phyloP scores from a whole-genome alignment of 1,140 invertebrate species.

The Akabosia matsudoensis region DNA sequence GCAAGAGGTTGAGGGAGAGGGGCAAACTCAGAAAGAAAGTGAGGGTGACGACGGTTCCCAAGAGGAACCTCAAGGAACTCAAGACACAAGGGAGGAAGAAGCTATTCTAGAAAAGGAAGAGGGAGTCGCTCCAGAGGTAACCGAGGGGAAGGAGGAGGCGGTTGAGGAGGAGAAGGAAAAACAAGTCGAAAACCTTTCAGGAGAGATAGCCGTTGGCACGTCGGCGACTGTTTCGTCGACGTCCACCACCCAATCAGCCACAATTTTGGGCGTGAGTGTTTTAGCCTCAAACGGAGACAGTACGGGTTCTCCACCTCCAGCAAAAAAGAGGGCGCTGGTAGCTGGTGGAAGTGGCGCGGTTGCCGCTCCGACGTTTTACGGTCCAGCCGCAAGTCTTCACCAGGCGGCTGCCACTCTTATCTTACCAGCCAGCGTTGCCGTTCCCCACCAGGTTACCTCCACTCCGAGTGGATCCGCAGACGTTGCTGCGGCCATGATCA shows the following conservation, averaged over 20 bases:
- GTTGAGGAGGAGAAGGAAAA: neutral
- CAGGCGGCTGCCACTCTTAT: slow-evolving; percentile 1
- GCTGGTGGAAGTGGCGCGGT: neutral
- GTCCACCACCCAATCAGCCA: neutral
- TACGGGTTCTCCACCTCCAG: slow-evolving; percentile 18
- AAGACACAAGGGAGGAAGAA: no score
- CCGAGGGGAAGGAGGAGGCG: neutral
- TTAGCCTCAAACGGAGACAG: slow-evolving; percentile 2
- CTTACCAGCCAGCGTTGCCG: neutral
- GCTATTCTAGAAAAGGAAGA: no score
- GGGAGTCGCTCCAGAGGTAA: neutral
- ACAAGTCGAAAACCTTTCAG: neutral
- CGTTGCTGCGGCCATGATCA: neutral
- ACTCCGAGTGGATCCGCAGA: neutral
- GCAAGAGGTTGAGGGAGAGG: neutral
- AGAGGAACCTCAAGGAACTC: no score
- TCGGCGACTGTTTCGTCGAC: neutral
- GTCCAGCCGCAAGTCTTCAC: slow-evolving; percentile 2
- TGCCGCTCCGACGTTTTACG: neutral
- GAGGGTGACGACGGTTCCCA: no score
- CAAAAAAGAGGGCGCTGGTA: slow-evolving; percentile 15
- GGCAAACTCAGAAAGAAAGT: neutral
- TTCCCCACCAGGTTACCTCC: neutral
- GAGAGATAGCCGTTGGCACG: neutral
- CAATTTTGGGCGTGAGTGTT: slow-evolving; percentile 7